These are phyloP conservation scores for Ambastaia sidthimunki DNA, from an alignment of 2,797 vertebrate species.

Conservation along the genomic window DNA sequence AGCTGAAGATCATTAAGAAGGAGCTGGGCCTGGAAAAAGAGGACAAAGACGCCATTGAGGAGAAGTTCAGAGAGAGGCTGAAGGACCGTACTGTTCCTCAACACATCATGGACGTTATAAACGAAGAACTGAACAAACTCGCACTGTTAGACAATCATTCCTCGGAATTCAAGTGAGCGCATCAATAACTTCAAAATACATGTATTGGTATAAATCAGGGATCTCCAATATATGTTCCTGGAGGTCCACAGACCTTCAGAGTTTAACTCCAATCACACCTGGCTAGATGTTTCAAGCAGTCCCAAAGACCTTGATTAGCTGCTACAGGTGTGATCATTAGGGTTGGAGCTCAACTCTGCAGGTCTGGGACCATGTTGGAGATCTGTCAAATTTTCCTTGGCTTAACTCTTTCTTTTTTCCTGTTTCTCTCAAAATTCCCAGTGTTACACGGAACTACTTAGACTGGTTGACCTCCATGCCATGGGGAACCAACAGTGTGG, in stretches of 20 bases:
- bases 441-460: constrained; percentile 96
- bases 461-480: constrained; percentile 98
- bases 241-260: too few species aligned
- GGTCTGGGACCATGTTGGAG: too few species aligned
- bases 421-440: constrained; percentile 62
- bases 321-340: too few species aligned
- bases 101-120: constrained; percentile 95
- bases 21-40: constrained; percentile 97
- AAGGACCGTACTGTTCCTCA: constrained; percentile 86
- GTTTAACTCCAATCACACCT: too few species aligned
- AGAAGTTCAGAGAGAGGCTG: constrained; percentile 94
- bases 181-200: not conserved
- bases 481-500: constrained; percentile 91
- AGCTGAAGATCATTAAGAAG: constrained; percentile 98
- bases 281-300: too few species aligned
- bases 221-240: too few species aligned
- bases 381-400: too few species aligned
- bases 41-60: constrained; percentile 98
- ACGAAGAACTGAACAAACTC: constrained; percentile 93
- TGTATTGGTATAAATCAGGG: too few species aligned
- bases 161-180: constrained; percentile 94
- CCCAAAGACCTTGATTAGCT: too few species aligned
- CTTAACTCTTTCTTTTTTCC: not conserved
- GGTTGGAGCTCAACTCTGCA: too few species aligned
- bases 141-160: constrained; percentile 96